Base-by-base conservation (phyloP, 37 sponge, comb jelly and placozoan species). In the Mnemiopsis leidyi region DNA sequence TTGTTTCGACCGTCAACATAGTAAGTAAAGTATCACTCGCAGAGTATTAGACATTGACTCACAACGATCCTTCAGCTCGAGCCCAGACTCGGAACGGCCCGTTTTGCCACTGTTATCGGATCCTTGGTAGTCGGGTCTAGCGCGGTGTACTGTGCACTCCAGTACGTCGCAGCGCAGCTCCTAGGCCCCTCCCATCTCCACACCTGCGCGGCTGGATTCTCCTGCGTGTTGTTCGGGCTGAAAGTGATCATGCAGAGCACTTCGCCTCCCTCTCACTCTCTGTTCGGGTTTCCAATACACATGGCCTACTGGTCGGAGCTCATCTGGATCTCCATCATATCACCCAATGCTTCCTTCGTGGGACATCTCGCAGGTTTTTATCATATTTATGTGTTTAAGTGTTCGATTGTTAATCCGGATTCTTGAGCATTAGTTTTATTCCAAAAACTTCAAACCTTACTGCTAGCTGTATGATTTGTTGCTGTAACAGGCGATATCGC, bases 301-400 rank as follows among this genome's bases (percentile, higher is more conserved):
- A 76, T 95, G 36, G 99, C 99, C 0, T 95, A 93, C 25, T 99
- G 99, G 99, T 94, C 93, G 0, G 99, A 99, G 83, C 94, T 99
- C 34, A 36, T 97, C 30, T 39, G 97, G 77, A 99, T 96, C 31
- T 96, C 96, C 0, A 76, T 97, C 33, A 39, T 99, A 7, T 93
- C 96, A 31, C 99, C 99, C 0, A 95, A 96, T 73, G 97, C 94
- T 16, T 99, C 99, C 0, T 99, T 99, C 39, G 94, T 97, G 1
- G 99, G 99, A 3, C 99, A 99, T 69, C 95, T 99, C 0, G 95
- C 99, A 82, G 99, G 99, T n/a, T 48, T 13, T n/a, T n/a, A n/a
- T n/a, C n/a, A n/a, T n/a, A n/a, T n/a, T n/a, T n/a, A n/a, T n/a
- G n/a, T n/a, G n/a, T n/a, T n/a, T n/a, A n/a, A n/a, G n/a, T n/a